Conservation (phyloP, 2,888 invertebrate species). For the Macaria notata region DNA sequence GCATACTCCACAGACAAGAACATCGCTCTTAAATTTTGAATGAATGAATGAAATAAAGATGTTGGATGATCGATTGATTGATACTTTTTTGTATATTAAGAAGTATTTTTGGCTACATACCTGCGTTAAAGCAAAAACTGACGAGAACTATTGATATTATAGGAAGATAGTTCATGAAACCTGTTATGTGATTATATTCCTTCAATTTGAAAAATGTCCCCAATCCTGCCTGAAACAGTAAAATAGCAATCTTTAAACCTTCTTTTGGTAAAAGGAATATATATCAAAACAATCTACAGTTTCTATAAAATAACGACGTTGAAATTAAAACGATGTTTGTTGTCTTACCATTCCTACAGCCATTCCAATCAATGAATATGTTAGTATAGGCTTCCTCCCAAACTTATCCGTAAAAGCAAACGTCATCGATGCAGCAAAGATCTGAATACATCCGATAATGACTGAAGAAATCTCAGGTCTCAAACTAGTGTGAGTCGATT, state of each 20-base stretch:
- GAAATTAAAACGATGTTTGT: too few species aligned
- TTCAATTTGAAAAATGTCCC: slow-evolving; percentile 15
- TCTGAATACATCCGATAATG: slow-evolving; percentile 21
- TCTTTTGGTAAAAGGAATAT: too few species aligned
- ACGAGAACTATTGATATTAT: slow-evolving; percentile 56
- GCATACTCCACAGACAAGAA: too few species aligned
- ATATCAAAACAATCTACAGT: too few species aligned
- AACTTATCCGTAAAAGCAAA: slow-evolving; percentile 20
- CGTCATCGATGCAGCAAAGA: slow-evolving; percentile 11
- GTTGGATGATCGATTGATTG: too few species aligned
- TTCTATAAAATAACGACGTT: too few species aligned
- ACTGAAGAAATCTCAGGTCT: slow-evolving; percentile 23
- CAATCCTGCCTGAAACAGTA: slow-evolving; percentile 11
- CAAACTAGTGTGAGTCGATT: slow-evolving; percentile 20
- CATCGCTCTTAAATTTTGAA: too few species aligned
- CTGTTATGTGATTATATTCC: slow-evolving; percentile 26
- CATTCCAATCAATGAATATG: slow-evolving; percentile 13
- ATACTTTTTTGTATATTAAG: too few species aligned
- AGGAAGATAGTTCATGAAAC: slow-evolving; percentile 60
- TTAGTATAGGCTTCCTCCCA: slow-evolving; percentile 26
- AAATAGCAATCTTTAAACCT: too few species aligned
- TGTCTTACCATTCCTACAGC: slow-evolving; percentile 24
- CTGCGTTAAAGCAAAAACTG: slow-evolving; percentile 57
- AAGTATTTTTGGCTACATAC: slow-evolving; percentile 31
- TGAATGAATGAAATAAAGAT: too few species aligned